phyloP scores from a whole-genome alignment of 2,888 invertebrate species.

The Abrostola tripartita region DNA sequence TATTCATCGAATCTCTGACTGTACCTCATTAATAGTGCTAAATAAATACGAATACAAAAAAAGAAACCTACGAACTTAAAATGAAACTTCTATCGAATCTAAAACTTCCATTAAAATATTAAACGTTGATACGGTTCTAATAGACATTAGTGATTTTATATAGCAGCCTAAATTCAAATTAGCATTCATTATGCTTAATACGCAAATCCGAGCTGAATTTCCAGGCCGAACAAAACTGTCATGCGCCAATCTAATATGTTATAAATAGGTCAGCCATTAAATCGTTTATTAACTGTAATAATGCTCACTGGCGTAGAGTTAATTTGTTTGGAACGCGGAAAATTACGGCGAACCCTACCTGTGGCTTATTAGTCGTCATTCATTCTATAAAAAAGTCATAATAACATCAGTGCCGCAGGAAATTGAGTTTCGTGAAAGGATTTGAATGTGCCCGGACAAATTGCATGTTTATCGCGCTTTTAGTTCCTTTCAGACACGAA shows the following conservation, averaged over 20 bases:
- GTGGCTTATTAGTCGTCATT: slow-evolving; percentile 59
- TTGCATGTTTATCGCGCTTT: slow-evolving; percentile 42
- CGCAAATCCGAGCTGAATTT: slow-evolving; percentile 33
- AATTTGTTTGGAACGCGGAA: slow-evolving; percentile 70
- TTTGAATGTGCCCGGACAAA: slow-evolving; percentile 47
- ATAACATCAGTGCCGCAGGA: slow-evolving; percentile 46
- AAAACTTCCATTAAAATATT: neutral
- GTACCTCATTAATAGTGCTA: no score
- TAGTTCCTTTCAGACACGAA: slow-evolving; percentile 18
- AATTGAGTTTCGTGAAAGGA: slow-evolving; percentile 53
- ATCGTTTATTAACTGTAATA: slow-evolving; percentile 72
- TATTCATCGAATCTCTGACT: no score
- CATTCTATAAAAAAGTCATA: slow-evolving; percentile 60
- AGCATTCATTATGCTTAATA: slow-evolving; percentile 29
- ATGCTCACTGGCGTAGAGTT: slow-evolving; percentile 69
- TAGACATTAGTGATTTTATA: slow-evolving; percentile 20
- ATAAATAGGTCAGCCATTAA: slow-evolving; percentile 71
- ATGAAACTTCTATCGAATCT: neutral
- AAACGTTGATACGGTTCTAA: slow-evolving; percentile 6
- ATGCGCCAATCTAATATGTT: slow-evolving; percentile 66
- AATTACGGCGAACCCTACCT: slow-evolving; percentile 63
- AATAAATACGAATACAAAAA: no score
- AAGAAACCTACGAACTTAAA: no score
- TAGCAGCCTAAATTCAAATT: slow-evolving; percentile 26
- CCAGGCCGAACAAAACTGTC: slow-evolving; percentile 57